Evolutionary conservation across 2,113 vertebrate species (phyloP).

Genomic region (Morone saxatilis): DNA sequence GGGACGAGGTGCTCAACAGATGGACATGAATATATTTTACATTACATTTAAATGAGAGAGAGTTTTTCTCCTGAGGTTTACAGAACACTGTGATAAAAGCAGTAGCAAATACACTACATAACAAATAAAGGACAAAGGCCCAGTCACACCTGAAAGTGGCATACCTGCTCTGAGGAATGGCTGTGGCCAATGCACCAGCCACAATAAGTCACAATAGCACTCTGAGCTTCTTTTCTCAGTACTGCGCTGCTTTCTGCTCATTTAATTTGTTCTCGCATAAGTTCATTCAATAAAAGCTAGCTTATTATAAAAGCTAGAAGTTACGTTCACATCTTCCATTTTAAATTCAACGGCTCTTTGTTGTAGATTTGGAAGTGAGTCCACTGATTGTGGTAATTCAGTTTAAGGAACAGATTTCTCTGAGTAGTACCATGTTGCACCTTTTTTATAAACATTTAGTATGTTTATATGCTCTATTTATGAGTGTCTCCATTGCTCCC

Average conservation of each 20-base stretch:
- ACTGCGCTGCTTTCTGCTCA: too few species aligned
- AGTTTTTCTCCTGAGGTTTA: background rate
- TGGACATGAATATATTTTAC: slow-evolving; percentile 72
- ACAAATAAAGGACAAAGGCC: background rate
- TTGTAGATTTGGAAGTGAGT: too few species aligned
- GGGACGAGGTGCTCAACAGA: slow-evolving; percentile 65
- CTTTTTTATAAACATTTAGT: background rate
- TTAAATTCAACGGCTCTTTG: too few species aligned
- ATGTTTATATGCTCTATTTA: background rate
- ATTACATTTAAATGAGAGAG: slow-evolving; percentile 29
- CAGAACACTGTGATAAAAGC: background rate
- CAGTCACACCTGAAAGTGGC: background rate
- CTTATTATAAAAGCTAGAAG: too few species aligned
- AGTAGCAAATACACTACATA: background rate
- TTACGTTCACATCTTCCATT: too few species aligned
- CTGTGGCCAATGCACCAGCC: too few species aligned
- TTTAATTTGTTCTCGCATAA: too few species aligned
- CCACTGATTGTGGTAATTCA: background rate
- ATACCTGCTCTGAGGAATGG: too few species aligned
- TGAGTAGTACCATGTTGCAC: background rate
- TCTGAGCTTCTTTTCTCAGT: too few species aligned
- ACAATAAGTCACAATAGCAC: too few species aligned
- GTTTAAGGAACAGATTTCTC: background rate
- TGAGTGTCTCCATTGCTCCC: background rate
- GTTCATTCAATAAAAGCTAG: too few species aligned